Base-by-base conservation (phyloP, 2,797 vertebrate species). In the Rhabdomys pumilio region DNA sequence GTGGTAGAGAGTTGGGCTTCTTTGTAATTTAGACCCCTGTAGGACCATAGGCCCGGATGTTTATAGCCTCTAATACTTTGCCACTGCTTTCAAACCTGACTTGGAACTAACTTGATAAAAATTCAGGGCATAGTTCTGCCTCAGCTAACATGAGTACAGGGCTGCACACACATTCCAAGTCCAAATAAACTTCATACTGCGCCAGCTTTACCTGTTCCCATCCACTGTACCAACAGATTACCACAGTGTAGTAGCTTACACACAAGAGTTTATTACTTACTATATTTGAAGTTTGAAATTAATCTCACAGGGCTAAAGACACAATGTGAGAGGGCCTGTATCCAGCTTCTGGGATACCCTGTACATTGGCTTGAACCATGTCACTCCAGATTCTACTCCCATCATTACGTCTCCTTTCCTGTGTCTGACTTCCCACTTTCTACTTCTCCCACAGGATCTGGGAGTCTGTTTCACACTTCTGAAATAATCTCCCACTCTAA, bases 1-100 rank as follows among this genome's bases (percentile, higher is more conserved):
- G 65, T 3, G 14, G 14, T 77, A 63, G 59, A 22, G 55, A 31
- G 17, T 17, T 65, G n/a, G 41, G 2, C 47, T 83, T 90, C 75
- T 41, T 1, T 72, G 26, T 81, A 3, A 1, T 41, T 72, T 3
- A 59, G 63, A 59, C 0, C 13, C 13, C 9, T 75, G 6, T 11
- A 63, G 82, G 47, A 41, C 57, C 24, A n/a, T 0, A 82, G 34
- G 3, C 26, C 12, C 31, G 6, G n/a, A 24, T 38, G 9, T 41
- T 63, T 69, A 9, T 31, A 87, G 53, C 4, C 44, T 29, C 50
- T 67, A 15, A 22, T 75, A 17, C 19, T 91, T 93, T 3, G 19
- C 65, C 69, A 76, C 75, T 63, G 8, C 12, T 95, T 44, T 89
- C 53, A 89, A 89, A 73, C 47, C 8, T 41, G 75, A 73, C 90